phyloP scores from a whole-genome alignment of 30 jellyfish, hydroid and myxozoan species.

The Nemopilema nomurai region DNA sequence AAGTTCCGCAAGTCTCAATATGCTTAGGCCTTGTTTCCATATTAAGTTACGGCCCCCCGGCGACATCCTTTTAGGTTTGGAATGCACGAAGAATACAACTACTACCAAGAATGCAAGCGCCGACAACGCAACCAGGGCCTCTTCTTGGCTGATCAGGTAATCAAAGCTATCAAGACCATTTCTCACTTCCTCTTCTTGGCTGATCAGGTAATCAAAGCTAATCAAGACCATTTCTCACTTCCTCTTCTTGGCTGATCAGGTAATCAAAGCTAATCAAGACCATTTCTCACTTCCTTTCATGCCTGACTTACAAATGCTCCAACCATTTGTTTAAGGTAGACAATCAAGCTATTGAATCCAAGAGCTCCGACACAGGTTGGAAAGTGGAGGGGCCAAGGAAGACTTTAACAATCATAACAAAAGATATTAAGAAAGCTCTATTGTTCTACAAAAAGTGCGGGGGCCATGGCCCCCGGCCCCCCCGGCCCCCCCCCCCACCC shows the following conservation, averaged over 20 bases:
- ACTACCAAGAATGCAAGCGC: conserved; percentile 56
- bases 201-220: neutral
- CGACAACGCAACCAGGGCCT: conserved; percentile 82
- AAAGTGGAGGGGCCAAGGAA: too few species aligned
- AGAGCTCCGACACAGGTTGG: too few species aligned
- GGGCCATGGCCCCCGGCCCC: too few species aligned
- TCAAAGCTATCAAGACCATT: neutral
- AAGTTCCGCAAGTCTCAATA: too few species aligned
- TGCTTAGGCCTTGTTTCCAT: too few species aligned
- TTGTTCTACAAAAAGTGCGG: too few species aligned
- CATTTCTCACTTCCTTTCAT: neutral
- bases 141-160: conserved; percentile 84
- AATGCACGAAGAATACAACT: conserved; percentile 70
- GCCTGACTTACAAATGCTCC: neutral
- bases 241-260: neutral
- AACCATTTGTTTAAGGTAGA: too few species aligned
- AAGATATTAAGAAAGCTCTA: too few species aligned
- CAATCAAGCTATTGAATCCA: too few species aligned
- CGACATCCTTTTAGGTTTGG: conserved; percentile 53
- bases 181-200: neutral
- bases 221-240: neutral
- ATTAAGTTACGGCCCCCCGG: neutral
- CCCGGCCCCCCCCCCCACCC: too few species aligned
- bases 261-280: neutral
- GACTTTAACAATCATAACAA: too few species aligned